Evolutionary conservation across 2,888 invertebrate species (phyloP), one percentile per base, ranked within the genome.

Genomic region (Ctena decussata): DNA sequence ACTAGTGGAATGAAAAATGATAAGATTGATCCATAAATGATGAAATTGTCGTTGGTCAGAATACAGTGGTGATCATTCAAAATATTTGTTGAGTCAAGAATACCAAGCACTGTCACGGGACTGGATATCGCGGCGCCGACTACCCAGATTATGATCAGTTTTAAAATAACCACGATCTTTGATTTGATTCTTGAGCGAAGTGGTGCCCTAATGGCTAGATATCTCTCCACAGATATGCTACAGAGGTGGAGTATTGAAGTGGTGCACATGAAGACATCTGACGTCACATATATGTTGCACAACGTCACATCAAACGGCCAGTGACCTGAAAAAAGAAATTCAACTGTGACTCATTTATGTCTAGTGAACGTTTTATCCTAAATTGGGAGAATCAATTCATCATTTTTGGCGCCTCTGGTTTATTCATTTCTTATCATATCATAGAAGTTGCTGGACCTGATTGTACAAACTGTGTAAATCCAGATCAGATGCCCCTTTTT

Each of bases 1-100:
- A 97, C 97, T 89, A 99, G 96, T 0, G 99, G 99, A 88, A 99
- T 98, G 96, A 99, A 99, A 96, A 99, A 99, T 91, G 98, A 98
- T 92, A 98, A 97, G 93, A 99, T 98, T 77, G 99, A 99, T 46
- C 99, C 99, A 92, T 98, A 98, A 82, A 98, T 97, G 96, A 98
- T 94, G 91, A 96, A 96, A 80, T 94, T 92, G 32, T 94, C 85
- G 85, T 95, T 95, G 85, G 85, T 91, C 27, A 97, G 96, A 78
- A 94, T 94, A 91, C 97, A 97, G 32, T 92, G 0, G 97, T 97
- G 2, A 97, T 97, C 96, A 97, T 87, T 86, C 35, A 95, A 89
- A n/a, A 95, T 91, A 89, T 95, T 98, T 65, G 97, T 97, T 89
- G 97, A 97, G 94, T 98, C 97, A 85, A 94, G 82, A 27, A 94